Base-by-base conservation (phyloP, 2,113 vertebrate genomes). In the Oenanthe oenanthe region DNA sequence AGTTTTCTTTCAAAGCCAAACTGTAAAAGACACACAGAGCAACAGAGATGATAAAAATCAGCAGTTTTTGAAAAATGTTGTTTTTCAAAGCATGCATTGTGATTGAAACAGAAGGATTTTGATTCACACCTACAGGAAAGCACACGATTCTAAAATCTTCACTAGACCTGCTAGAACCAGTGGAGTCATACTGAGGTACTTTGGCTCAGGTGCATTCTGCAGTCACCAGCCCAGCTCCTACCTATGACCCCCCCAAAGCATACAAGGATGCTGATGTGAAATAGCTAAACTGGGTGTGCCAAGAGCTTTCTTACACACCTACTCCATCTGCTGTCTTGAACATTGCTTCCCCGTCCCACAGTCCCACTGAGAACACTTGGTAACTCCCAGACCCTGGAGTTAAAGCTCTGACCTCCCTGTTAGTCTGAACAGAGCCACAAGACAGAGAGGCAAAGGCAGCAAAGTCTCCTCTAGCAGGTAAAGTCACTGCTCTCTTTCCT, bases 191-290 rank as follows among this genome's bases (percentile, higher is more conserved):
- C 36, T 29, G 18, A 3, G 76, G 65, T 26, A 7, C 24, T 24
- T 48, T 15, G 75, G 70, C 71, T 22, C 17, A 36, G 45, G 17
- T 14, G 5, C 2, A 11, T 32, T 38, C 61, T 21, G 57, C 57
- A 42, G 32, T 26, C 25, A 43, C 31, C 40, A 20, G 4, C 29
- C 31, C 28, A 14, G 0, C 19, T 54, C 56, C 50, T 32, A 19
- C 4, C 48, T 18, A 4, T 2, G 34, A 31, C 7, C 22, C 38
- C 34, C 19, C 2, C 60, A 45, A 34, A 45, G 43, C 45, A 10
- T 1, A n/a, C 0, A 0, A 68, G 31, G 58, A 71, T 28, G 47
- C 26, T 40, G 26, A 8, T 3, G 4, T 50, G 38, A 70, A 74
- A 54, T 4, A 65, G 42, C 57, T n/a, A 12, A 80, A 47, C 12